phyloP scores from a whole-genome alignment of 2,888 invertebrate species.

The Drosophila antonietae region DNA sequence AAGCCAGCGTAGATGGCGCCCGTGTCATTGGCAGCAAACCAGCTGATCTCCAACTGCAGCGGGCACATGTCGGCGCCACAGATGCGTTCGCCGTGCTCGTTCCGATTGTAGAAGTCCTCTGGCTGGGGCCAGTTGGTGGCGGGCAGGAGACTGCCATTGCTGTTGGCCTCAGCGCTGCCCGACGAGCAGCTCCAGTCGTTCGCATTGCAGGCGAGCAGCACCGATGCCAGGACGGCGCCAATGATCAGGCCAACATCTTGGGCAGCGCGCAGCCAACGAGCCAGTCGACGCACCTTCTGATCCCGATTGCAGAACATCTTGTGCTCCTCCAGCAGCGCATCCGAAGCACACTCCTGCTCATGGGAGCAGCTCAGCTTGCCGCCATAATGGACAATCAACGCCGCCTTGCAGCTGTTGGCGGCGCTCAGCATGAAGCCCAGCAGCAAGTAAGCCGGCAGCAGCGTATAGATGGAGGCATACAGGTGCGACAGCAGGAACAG shows the following conservation, averaged over 20 bases:
- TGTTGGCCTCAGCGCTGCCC: slow-evolving; percentile 3
- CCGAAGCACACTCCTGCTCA: slow-evolving; percentile 77
- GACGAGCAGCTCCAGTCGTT: slow-evolving; percentile 79
- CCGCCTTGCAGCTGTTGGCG: slow-evolving; percentile 81
- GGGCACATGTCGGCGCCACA: slow-evolving; percentile 87
- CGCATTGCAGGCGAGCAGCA: slow-evolving; percentile 84
- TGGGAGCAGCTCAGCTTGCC: slow-evolving; percentile 83
- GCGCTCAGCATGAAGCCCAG: slow-evolving; percentile 87
- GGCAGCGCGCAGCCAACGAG: slow-evolving; percentile 86
- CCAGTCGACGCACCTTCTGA: slow-evolving; percentile 85
- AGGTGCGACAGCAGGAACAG: slow-evolving; percentile 88
- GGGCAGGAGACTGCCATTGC: background rate
- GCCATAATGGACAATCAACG: slow-evolving; percentile 82
- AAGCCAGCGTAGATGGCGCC: slow-evolving; percentile 75
- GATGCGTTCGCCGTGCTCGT: slow-evolving; percentile 86
- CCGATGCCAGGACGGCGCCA: slow-evolving; percentile 86
- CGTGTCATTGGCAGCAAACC: slow-evolving; percentile 27
- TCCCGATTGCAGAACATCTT: slow-evolving; percentile 84
- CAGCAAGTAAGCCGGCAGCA: slow-evolving; percentile 86
- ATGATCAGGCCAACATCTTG: slow-evolving; percentile 87
- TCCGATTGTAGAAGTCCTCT: slow-evolving; percentile 86
- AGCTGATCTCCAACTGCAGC: slow-evolving; percentile 22
- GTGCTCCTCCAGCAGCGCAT: slow-evolving; percentile 82
- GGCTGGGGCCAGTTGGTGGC: slow-evolving; percentile 70
- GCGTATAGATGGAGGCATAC: slow-evolving; percentile 86